Evolutionary conservation across 2,113 vertebrate genomes (phyloP), one percentile per base, ranked within the genome.

Genomic region (Oncorhynchus clarkii): DNA sequence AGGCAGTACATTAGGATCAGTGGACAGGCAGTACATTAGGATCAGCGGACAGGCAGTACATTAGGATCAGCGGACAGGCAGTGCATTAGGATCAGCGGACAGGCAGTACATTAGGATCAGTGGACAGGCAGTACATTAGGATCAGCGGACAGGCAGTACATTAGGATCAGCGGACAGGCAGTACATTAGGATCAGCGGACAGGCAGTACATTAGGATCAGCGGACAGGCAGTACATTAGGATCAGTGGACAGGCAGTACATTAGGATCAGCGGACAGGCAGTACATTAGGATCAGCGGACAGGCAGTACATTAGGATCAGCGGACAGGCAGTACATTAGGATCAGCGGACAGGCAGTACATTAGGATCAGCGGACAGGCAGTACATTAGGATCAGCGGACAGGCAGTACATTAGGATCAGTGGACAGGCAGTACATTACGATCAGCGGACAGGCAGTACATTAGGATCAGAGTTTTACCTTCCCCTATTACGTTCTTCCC

Each of bases 391-490:
- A 73, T 76, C 71, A 54, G 60, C 1, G 57, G 5, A 34, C 31
- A 7, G 31, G 6, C 31, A 34, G 5, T 34, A 34, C 51, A 74
- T 60, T 71, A 70, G 60, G 70, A 73, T 76, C 71, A 54, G 60
- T 1, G 5, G 5, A 34, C 31, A 34, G 31, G 1, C 5, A 34
- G 31, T 34, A 7, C 51, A 74, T 60, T 71, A 70, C 51, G 70
- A 73, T 76, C 71, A 54, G 60, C 0, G 59, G 64, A 18, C 14
- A 57, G 70, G 4, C 51, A 54, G 51, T 34, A 1, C 51, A 74
- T 60, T 71, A 70, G 60, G 70, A 73, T 77, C 71, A 54, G 60
- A 3, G 49, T 71, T 54, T 76, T 77, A 75, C 60, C 77, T 24
- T 27, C n/a, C 49, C 22, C 22, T 24, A 54, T 18, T 69, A 49